These are phyloP conservation scores for Halictus ligatus DNA, from an alignment of 2,888 invertebrate genomes.

Conservation along the genomic window DNA sequence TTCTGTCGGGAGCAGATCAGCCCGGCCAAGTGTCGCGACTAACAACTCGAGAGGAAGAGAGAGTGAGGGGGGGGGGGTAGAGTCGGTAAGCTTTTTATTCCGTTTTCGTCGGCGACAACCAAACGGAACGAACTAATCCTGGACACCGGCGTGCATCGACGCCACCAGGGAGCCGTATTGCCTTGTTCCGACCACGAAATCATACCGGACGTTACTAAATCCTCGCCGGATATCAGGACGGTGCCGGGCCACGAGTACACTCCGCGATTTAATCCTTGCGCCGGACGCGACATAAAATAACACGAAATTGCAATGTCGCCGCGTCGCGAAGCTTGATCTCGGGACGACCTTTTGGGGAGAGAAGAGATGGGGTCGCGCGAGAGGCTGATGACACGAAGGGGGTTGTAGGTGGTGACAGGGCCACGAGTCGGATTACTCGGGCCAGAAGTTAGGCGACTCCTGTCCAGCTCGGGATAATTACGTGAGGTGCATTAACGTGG, in stretches of 20 bases:
- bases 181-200: slow-evolving; percentile 53
- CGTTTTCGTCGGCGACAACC: neutral
- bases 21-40: neutral
- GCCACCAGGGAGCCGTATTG: slow-evolving; percentile 35
- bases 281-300: slow-evolving; percentile 64
- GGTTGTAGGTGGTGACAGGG: slow-evolving; percentile 61
- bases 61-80: too few species aligned
- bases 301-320: slow-evolving; percentile 67
- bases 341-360: slow-evolving; percentile 8
- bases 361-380: neutral
- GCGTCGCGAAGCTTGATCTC: slow-evolving; percentile 16
- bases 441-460: slow-evolving; percentile 75
- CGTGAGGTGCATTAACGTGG: slow-evolving; percentile 76
- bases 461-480: slow-evolving; percentile 79
- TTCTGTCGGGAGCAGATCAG: neutral
- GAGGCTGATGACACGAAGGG: slow-evolving; percentile 12
- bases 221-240: slow-evolving; percentile 48
- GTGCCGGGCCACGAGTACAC: slow-evolving; percentile 43
- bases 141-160: slow-evolving; percentile 24
- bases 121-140: slow-evolving; percentile 45
- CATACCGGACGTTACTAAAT: slow-evolving; percentile 60
- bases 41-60: neutral
- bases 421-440: slow-evolving; percentile 77
- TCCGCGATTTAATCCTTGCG: slow-evolving; percentile 68
- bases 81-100: slow-evolving; percentile 2